Evolutionary conservation across 2,797 vertebrate species (phyloP).

Genomic region (Apodemus agrarius): DNA sequence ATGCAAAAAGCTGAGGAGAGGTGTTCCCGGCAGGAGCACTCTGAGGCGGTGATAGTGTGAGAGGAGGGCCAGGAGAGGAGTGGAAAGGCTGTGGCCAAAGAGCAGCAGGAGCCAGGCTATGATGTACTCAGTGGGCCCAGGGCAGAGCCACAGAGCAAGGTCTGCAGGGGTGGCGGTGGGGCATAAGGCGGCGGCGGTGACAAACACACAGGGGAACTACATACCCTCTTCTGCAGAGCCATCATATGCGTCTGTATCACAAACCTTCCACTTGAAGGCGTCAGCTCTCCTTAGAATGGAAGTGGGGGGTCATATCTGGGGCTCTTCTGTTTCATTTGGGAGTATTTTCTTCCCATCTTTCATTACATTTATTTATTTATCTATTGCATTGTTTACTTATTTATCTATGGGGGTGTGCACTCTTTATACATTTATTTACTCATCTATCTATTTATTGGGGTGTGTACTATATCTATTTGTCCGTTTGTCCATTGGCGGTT

Average conservation of each 20-base stretch:
- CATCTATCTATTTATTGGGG: neutral
- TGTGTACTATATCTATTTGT: neutral
- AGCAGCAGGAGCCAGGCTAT: neutral
- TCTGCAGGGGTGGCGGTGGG: neutral
- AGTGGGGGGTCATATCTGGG: neutral
- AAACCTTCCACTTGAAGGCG: neutral
- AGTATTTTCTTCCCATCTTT: neutral
- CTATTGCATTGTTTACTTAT: neutral
- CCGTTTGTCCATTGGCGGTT: neutral
- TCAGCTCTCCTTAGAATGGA: neutral
- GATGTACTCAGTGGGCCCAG: neutral
- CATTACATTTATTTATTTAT: neutral
- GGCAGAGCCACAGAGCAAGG: neutral
- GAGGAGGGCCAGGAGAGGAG: neutral
- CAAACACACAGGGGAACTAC: neutral
- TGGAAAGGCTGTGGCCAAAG: neutral
- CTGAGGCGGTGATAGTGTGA: neutral
- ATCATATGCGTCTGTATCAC: neutral
- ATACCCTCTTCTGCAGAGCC: neutral
- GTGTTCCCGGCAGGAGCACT: neutral
- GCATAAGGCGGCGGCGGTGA: no score
- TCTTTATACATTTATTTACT: neutral
- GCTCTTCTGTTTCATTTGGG: neutral
- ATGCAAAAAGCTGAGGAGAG: neutral
- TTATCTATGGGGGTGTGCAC: neutral